phyloP scores from a whole-genome alignment of 2,113 vertebrate genomes.

The Mormyrus iriodes region DNA sequence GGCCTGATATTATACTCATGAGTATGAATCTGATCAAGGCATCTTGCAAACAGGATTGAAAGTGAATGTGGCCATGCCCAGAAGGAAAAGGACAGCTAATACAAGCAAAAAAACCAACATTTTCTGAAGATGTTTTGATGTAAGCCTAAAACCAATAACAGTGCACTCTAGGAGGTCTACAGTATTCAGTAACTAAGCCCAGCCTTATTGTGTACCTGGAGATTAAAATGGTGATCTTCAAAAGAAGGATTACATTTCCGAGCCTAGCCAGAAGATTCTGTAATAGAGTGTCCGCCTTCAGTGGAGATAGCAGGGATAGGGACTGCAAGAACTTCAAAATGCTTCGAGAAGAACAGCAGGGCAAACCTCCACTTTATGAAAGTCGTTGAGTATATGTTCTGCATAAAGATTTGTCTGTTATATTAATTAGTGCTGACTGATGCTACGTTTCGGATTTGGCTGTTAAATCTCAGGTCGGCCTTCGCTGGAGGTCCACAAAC shows the following conservation, averaged over 20 bases:
- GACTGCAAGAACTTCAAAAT: background rate
- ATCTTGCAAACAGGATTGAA: background rate
- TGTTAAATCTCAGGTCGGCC: slow-evolving; percentile 23
- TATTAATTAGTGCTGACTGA: slow-evolving; percentile 31
- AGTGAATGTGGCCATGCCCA: background rate
- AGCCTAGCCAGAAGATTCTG: background rate
- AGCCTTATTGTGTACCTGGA: background rate
- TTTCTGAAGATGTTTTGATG: background rate
- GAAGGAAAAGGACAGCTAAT: background rate
- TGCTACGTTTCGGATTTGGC: slow-evolving; percentile 33
- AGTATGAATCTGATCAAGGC: background rate
- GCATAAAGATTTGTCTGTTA: background rate
- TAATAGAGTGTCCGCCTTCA: background rate
- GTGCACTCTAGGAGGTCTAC: background rate
- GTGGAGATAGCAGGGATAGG: background rate
- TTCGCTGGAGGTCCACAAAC: slow-evolving; percentile 23
- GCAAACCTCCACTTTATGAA: background rate
- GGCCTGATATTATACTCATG: slow-evolving; percentile 27
- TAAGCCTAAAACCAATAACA: background rate
- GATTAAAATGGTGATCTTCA: background rate
- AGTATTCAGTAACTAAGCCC: background rate
- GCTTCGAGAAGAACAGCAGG: background rate
- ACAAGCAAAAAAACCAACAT: background rate
- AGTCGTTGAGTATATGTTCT: background rate
- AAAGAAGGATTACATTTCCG: background rate